phyloP scores from a whole-genome alignment of 2,888 invertebrate genomes.

The Dasysyrphus albostriatus region DNA sequence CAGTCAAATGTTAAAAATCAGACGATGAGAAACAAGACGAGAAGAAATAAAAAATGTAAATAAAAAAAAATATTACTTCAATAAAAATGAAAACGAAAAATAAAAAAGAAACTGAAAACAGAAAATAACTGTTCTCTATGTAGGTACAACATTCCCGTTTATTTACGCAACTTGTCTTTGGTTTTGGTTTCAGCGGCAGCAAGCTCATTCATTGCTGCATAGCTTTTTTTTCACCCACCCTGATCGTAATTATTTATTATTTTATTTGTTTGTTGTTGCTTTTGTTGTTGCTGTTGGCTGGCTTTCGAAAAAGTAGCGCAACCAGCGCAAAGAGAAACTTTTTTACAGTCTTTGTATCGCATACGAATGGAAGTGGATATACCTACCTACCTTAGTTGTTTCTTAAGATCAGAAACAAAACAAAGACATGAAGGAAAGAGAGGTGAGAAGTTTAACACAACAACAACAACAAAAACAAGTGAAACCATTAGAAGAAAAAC shows the following conservation, averaged over 20 bases:
- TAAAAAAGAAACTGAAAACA: conserved; percentile 28
- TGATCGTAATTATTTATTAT: conserved; percentile 40
- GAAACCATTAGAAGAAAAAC: conserved; percentile 37
- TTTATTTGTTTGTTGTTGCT: conserved; percentile 7
- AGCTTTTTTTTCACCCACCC: conserved; percentile 22
- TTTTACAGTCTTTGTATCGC: conserved; percentile 62
- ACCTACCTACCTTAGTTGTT: background rate
- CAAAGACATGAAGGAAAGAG: background rate
- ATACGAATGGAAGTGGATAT: conserved; percentile 12
- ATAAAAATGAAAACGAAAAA: background rate
- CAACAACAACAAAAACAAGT: conserved; percentile 18
- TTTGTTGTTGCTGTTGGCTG: background rate
- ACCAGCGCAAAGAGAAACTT: conserved; percentile 64
- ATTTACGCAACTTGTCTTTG: conserved; percentile 59
- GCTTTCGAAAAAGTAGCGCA: conserved; percentile 72
- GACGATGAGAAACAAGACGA: conserved; percentile 31
- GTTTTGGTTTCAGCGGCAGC: conserved; percentile 35
- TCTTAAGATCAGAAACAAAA: conserved; percentile 16
- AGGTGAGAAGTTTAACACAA: conserved; percentile 16
- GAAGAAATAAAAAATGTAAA: conserved; percentile 25
- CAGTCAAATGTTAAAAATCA: conserved; percentile 34
- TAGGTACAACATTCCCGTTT: conserved; percentile 39
- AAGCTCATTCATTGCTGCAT: background rate
- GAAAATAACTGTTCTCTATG: conserved; percentile 20
- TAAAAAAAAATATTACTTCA: background rate